Base-by-base conservation (phyloP, 2,113 vertebrate genomes). In the Antennarius striatus region DNA sequence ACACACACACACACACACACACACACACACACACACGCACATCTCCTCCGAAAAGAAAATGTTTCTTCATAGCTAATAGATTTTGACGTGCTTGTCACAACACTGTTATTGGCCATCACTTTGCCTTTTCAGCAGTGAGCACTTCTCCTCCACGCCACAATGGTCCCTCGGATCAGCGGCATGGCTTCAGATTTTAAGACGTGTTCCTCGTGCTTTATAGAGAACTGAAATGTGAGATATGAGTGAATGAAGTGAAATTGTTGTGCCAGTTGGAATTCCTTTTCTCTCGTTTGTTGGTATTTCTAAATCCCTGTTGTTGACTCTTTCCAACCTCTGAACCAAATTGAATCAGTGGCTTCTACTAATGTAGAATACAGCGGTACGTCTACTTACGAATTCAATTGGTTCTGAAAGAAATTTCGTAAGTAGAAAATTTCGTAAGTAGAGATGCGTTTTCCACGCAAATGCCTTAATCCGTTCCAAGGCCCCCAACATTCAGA, bases 51-150 rank as follows among this genome's bases (percentile, higher is more conserved):
- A 88, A 88, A 89, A 81, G 64, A 52, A 65, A 47, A 32, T 88
- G 70, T 82, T 84, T 83, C 80, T 79, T 85, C 66, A 63, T 52
- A 69, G 63, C 71, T 81, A 79, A 86, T 62, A 84, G 59, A 81
- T 83, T 82, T 68, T 88, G 84, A 87, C 78, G 85, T 73, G 81
- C 65, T 75, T 84, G 82, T 87, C 82, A 89, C 66, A 81, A 70
- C 70, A 42, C 48, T 73, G 70, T 53, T 69, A 63, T 59, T 72
- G 73, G 63, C 66, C 68, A 48, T 86, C 75, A 79, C 63, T 80
- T 80, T 73, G 64, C 57, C 72, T 77, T 80, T 69, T 80, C 70
- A 75, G 62, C 16, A 14, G 42, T 36, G 73, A 71, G 67, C 75
- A 56, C 32, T 46, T 36, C 70, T 50, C 56, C 14, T 4, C 15